A percentile compares a stretch with the other conserved stretches of the same genome.
Conservation (phyloP, 1,140 invertebrate genomes). For the Semibalanus balanoides region DNA sequence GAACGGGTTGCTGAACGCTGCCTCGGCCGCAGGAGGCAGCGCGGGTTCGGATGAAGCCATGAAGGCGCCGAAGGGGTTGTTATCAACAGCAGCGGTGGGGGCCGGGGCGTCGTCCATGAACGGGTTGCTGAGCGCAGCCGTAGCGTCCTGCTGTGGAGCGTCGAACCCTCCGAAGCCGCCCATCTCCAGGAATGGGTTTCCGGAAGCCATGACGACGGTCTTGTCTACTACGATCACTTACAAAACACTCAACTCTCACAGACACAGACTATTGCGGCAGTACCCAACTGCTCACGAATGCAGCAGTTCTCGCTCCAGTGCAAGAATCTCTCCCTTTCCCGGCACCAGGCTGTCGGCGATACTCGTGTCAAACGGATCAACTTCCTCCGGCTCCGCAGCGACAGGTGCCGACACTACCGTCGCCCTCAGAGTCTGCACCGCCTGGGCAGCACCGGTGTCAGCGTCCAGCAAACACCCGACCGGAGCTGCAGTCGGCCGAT, state of each 20-base stretch:
- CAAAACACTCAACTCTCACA: not conserved
- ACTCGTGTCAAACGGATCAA: slow-evolving; percentile 29
- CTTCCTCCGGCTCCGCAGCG: slow-evolving; percentile 16
- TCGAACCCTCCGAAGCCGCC: slow-evolving; percentile 18
- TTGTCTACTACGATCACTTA: not conserved
- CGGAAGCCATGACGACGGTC: slow-evolving; percentile 11
- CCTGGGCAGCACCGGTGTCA: not conserved
- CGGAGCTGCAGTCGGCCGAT: not conserved
- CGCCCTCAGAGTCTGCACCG: not conserved
- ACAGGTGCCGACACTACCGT: slow-evolving; percentile 5
- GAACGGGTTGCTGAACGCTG: not conserved
- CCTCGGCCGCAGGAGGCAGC: not conserved
- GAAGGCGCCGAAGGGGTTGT: slow-evolving; percentile 39
- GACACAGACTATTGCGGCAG: slow-evolving; percentile 9
- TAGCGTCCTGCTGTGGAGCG: not conserved
- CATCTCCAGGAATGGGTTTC: slow-evolving; percentile 24
- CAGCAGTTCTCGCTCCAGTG: slow-evolving; percentile 21
- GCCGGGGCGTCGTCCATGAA: slow-evolving; percentile 26
- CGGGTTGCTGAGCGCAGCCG: slow-evolving; percentile 18
- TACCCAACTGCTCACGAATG: slow-evolving; percentile 13
- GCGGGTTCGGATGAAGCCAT: not conserved
- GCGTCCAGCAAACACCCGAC: not conserved
- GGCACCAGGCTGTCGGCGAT: slow-evolving; percentile 23
- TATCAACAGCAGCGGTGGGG: slow-evolving; percentile 24
- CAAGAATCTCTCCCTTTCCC: slow-evolving; percentile 22